These are phyloP conservation scores for Spilogale gracilis DNA, from an alignment of 2,113 vertebrate genomes.

Conservation along the genomic window DNA sequence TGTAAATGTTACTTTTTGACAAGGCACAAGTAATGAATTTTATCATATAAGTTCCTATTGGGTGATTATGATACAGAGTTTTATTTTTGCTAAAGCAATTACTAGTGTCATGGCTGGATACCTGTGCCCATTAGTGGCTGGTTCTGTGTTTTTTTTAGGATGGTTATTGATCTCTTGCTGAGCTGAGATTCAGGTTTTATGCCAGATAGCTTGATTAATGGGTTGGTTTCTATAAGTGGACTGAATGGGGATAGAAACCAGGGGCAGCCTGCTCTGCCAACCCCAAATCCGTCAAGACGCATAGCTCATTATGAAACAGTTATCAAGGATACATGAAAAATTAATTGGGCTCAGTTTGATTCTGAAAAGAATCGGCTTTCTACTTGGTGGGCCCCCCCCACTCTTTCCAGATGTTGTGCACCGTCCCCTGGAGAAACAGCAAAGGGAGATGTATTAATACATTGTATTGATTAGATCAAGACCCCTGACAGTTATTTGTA, in stretches of 20 bases:
- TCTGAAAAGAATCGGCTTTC: constrained; percentile 92
- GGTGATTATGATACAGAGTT: constrained; percentile 81
- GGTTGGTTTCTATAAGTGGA: constrained; percentile 98
- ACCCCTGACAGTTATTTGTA: constrained; percentile 99
- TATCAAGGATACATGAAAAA: constrained; percentile 96
- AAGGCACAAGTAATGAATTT: constrained; percentile 85
- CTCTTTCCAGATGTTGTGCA: constrained; percentile 98
- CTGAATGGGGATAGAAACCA: constrained; percentile 98
- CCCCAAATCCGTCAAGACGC: constrained; percentile 92
- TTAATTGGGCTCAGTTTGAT: constrained; percentile 95
- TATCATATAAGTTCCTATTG: constrained; percentile 80
- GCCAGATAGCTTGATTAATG: constrained; percentile 99
- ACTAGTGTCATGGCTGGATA: constrained; percentile 86
- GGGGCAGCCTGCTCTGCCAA: constrained; percentile 93
- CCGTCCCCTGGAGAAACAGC: constrained; percentile 94
- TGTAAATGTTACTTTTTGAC: constrained; percentile 87
- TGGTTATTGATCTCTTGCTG: constrained; percentile 99
- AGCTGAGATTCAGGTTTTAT: constrained; percentile 96
- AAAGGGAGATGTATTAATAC: constrained; percentile 99
- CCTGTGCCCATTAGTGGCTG: constrained; percentile 86
- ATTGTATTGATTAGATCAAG: constrained; percentile 99
- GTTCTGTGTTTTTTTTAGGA: constrained; percentile 88
- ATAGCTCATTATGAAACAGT: constrained; percentile 95
- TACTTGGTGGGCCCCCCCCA: constrained; percentile 89
- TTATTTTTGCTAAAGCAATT: constrained; percentile 88